Base-by-base conservation (phyloP, 2,797 vertebrate genomes). In the Cynodonichthys magdalenae region DNA sequence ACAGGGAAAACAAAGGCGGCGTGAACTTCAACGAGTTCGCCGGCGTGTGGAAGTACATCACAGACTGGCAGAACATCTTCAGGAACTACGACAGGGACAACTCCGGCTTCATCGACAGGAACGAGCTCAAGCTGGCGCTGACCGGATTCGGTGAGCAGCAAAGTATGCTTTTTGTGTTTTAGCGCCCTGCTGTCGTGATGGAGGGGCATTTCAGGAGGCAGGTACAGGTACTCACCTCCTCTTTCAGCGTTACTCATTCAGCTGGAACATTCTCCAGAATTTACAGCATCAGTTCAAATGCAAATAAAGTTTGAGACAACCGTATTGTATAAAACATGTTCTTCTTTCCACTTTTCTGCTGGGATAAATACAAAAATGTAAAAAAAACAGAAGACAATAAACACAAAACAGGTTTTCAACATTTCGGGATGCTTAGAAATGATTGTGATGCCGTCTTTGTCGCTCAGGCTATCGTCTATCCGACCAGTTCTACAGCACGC, bases 21-120 rank as follows among this genome's bases (percentile, higher is more conserved):
- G 97, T 99, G 78, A 99, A 97, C 91, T 99, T 99, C 91, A 96
- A 92, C 11, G 98, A 99, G 92, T 99, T 99, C 52, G 96, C 95
- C 0, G 97, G 97, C 1, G 97, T 99, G 53, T 99, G 98, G 98
- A 99, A 99, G 74, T 99, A 99, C 77, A 95, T 99, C 92, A 95
- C 97, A 0, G 98, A 99, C 83, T 99, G 98, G 98, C 98, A 99
- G 92, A 97, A 95, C 81, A 97, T 99, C 88, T 99, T 99, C 92
- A 93, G 96, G 82, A 97, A 94, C 4, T 99, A 98, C 48, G 98
- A 99, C 91, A 89, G 96, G 63, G 98, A 99, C 93, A 98, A 97
- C 87, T 99, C 98, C 0, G 97, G 97, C 72, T 96, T 98, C 92
- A 99, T 99, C 39, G 98, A 99, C 91, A 99, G 95, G 91, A 96